Percentiles rank a stretch among this genome's conserved stretches.
Evolutionary conservation across 1,140 invertebrate genomes (phyloP).

Genomic region (Listronotus oregonensis): DNA sequence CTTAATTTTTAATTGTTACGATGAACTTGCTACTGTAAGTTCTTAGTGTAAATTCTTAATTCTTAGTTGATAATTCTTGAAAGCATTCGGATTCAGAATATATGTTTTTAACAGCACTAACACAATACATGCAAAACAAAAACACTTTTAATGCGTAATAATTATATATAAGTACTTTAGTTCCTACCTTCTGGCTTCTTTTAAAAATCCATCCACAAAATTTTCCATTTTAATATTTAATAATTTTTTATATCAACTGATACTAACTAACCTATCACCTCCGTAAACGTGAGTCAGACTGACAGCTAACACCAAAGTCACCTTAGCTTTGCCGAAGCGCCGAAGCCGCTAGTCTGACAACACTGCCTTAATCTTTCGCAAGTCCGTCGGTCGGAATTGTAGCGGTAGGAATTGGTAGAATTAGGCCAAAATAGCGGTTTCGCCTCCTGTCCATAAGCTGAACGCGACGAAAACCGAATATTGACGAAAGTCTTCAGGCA

Average conservation of each 20-base stretch:
- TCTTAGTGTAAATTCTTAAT: too few species aligned
- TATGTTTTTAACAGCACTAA: too few species aligned
- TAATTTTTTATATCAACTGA: conserved; percentile 5
- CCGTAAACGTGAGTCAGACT: background rate
- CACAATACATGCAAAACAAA: too few species aligned
- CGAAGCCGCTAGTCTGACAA: conserved; percentile 3
- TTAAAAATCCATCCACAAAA: conserved; percentile 7
- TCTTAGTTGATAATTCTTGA: too few species aligned
- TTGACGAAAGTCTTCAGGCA: too few species aligned
- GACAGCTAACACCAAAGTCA: background rate
- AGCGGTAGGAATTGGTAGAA: conserved; percentile 2
- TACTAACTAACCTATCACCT: background rate
- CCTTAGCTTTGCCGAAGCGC: background rate
- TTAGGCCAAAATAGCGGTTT: background rate
- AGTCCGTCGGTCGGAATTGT: conserved; percentile 2
- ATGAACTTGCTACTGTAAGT: too few species aligned
- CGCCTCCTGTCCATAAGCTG: background rate
- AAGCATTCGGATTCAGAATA: too few species aligned
- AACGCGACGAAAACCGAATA: too few species aligned
- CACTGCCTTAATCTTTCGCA: conserved; percentile 2
- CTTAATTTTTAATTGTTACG: too few species aligned
- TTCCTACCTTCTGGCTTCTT: too few species aligned
- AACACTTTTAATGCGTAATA: too few species aligned
- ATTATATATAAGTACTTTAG: too few species aligned
- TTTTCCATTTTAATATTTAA: background rate